Base-by-base conservation (phyloP, 2,113 vertebrate genomes). In the Xiphorhynchus elegans region DNA sequence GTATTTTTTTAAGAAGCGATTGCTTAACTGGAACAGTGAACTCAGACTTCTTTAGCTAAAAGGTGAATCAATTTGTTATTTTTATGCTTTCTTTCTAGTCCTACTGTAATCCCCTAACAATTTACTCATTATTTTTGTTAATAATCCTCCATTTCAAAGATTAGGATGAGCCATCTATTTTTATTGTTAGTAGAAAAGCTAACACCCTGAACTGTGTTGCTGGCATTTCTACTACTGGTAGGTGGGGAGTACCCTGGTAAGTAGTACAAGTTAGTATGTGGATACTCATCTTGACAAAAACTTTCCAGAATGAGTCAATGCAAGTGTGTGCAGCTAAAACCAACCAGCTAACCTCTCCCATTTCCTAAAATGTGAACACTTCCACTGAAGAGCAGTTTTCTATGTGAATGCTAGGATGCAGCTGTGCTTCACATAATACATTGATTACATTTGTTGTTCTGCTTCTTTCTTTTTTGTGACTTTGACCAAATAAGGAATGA, bases 221-320 rank as follows among this genome's bases (percentile, higher is more conserved):
- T 68, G 35, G 3, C 60, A 31, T 82, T 95, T 89, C 40, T 84
- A 5, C 26, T 67, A 21, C 29, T 39, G 13, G 26, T 77, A 69
- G 18, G 23, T 77, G 40, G 28, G 21, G 25, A 84, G 18, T 73
- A 93, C 33, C 25, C 82, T 66, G 39, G 13, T 70, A 87, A 50
- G 5, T 55, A 87, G 23, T 62, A 62, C 15, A 82, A 62, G 12
- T 81, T 56, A 73, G 4, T 39, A 19, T 29, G 40, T 10, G 2
- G 46, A 29, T 58, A 67, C 28, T 94, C 42, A 76, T 67, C 24
- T 72, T 72, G n/a, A 92, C 59, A 69, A 66, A 90, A 93, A 68
- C n/a, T 72, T 87, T 93, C 89, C 94, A 59, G 46, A 92, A 73
- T 90, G 82, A 96, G 85, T 93, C 88, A 94, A 17, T 74, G 50